Evolutionary conservation across 2,888 invertebrate genomes (phyloP), one percentile per base, ranked within the genome.

Genomic region (Meganola albula): DNA sequence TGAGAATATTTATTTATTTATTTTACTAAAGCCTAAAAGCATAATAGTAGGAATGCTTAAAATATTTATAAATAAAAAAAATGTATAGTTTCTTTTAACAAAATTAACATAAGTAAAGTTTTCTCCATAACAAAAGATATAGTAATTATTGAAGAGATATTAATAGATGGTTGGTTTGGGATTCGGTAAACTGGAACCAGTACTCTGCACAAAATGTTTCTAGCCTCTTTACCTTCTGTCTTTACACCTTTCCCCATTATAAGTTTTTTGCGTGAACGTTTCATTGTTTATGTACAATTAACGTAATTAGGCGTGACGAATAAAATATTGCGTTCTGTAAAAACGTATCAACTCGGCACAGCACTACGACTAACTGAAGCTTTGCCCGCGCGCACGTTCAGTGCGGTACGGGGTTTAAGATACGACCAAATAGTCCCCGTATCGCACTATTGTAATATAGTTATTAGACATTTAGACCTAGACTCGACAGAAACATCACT

Each of bases 191-290:
- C 13, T 25, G 25, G 12, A 25, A 13, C 7, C 13, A 25, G 9
- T 25, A 13, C 25, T 25, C 13, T 25, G 25, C 25, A 25, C 13
- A 25, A 25, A 25, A 25, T 25, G 25, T 13, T 25, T 13, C 25
- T 25, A 25, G 25, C 25, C 25, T 25, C 25, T 25, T 25, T 13
- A 25, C 25, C 24, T 24, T 24, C 11, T 24, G 24, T 24, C 24
- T 24, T 12, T 24, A 12, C 24, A 24, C 12, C 12, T 24, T 24
- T 24, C 12, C 24, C 12, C 24, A 24, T 24, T 12, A 24, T 24
- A 24, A 12, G 12, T 12, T 24, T 24, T 24, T 24, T 24, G 8
- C 24, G 24, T 24, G 24, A 24, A 24, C 24, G 24, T 24, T 24
- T 24, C 10, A 23, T 23, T 23, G 23, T 23, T 23, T 23, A 23